phyloP scores from a whole-genome alignment of 2,888 invertebrate genomes.

The Campoletis raptor region DNA sequence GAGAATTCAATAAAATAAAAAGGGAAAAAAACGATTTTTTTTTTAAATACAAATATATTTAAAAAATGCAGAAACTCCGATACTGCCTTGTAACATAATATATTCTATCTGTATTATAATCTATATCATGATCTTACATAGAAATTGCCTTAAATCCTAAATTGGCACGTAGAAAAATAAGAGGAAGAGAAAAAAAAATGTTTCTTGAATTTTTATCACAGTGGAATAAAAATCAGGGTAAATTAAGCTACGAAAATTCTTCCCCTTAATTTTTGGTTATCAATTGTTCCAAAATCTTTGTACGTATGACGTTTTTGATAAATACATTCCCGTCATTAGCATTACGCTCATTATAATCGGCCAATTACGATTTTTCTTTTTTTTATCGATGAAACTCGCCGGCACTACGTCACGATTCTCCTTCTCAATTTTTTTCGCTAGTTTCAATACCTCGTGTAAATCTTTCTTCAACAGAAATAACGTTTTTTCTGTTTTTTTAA shows the following conservation, averaged over 20 bases:
- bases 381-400: slow-evolving; percentile 75
- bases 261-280: slow-evolving; percentile 9
- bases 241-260: not conserved
- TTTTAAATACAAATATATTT: not conserved
- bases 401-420: slow-evolving; percentile 73
- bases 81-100: slow-evolving; percentile 58
- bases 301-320: slow-evolving; percentile 74
- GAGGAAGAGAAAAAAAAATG: not conserved
- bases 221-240: slow-evolving; percentile 18
- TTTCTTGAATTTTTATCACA: slow-evolving; percentile 38
- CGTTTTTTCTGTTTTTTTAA: slow-evolving; percentile 71
- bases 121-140: slow-evolving; percentile 24
- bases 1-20: slow-evolving; percentile 38
- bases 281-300: slow-evolving; percentile 74
- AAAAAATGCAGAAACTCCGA: slow-evolving; percentile 26
- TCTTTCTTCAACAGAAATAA: slow-evolving; percentile 73
- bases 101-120: slow-evolving; percentile 54
- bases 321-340: slow-evolving; percentile 75
- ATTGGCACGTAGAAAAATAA: slow-evolving; percentile 45
- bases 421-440: slow-evolving; percentile 74
- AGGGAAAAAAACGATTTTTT: not conserved
- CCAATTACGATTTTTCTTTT: slow-evolving; percentile 74
- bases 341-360: slow-evolving; percentile 73
- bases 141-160: slow-evolving; percentile 18
- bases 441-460: slow-evolving; percentile 68